Conservation (phyloP, 2,888 invertebrate species). For the Alloplasta piceator region DNA sequence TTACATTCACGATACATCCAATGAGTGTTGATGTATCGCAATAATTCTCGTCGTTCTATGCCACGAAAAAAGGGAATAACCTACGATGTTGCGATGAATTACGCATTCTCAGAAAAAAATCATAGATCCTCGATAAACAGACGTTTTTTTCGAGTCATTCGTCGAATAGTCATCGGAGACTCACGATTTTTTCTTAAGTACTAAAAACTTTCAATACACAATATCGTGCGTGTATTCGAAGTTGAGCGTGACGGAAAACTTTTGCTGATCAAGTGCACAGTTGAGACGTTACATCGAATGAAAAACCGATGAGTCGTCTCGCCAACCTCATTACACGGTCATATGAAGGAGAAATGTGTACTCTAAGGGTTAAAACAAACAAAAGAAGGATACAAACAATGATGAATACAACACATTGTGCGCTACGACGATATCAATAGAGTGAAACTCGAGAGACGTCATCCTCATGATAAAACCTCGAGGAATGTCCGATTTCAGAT, state of each 20-base stretch:
- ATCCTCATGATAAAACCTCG: slow-evolving; percentile 14
- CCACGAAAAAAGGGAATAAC: no score
- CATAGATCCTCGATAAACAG: not conserved
- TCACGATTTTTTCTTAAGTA: not conserved
- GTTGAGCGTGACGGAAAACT: no score
- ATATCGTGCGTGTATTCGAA: no score
- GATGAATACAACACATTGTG: slow-evolving; percentile 33
- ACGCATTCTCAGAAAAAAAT: not conserved
- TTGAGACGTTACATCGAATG: no score
- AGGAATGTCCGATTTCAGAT: slow-evolving; percentile 6
- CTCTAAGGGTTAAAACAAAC: slow-evolving; percentile 3
- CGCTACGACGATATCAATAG: slow-evolving; percentile 39
- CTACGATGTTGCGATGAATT: no score
- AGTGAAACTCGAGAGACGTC: not conserved
- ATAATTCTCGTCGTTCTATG: no score
- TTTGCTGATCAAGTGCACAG: no score
- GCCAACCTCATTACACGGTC: no score
- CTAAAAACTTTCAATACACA: not conserved
- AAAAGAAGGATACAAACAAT: slow-evolving; percentile 19
- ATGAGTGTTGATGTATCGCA: no score
- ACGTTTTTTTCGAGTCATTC: not conserved
- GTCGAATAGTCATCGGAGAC: not conserved
- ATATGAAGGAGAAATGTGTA: no score
- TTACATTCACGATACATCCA: no score
- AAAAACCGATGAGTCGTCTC: no score